Evolutionary conservation across 2,888 invertebrate genomes (phyloP).

Genomic region (Monoplex corrugatus): DNA sequence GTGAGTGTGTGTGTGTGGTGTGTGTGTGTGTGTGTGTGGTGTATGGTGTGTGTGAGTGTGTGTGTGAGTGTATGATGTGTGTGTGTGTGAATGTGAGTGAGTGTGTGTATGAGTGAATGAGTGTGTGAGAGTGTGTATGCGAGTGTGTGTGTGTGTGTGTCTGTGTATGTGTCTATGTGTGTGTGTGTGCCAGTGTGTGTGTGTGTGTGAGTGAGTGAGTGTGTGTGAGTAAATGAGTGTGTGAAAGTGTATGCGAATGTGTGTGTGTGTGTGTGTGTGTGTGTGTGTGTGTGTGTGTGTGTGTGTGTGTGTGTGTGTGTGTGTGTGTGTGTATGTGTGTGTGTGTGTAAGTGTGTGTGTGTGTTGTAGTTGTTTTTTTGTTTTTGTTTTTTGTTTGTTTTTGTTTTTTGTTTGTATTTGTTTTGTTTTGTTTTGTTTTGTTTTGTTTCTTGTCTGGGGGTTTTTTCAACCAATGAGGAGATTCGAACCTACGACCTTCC

Average conservation of each 20-base stretch:
- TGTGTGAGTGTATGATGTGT: background rate
- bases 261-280: background rate
- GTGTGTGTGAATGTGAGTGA: background rate
- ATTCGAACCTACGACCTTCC: too few species aligned
- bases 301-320: background rate
- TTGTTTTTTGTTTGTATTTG: too few species aligned
- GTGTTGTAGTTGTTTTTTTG: background rate
- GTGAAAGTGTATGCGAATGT: background rate
- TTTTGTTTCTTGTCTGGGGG: too few species aligned
- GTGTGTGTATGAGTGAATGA: background rate
- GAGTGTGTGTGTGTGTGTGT: slow-evolving; percentile 8
- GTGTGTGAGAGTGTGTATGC: background rate
- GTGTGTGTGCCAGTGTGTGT: background rate
- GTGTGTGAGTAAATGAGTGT: background rate
- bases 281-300: slow-evolving; percentile 14
- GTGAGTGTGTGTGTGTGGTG: background rate
- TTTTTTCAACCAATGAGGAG: too few species aligned
- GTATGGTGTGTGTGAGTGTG: slow-evolving; percentile 5
- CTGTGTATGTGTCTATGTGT: slow-evolving; percentile 5
- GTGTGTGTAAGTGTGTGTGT: background rate
- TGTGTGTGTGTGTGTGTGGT: slow-evolving; percentile 25
- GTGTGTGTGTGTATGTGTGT: background rate
- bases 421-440: too few species aligned
- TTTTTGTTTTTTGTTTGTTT: too few species aligned
- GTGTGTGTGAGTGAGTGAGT: background rate